Conservation (phyloP, 2,797 vertebrate genomes). For the Botia almorhae region DNA sequence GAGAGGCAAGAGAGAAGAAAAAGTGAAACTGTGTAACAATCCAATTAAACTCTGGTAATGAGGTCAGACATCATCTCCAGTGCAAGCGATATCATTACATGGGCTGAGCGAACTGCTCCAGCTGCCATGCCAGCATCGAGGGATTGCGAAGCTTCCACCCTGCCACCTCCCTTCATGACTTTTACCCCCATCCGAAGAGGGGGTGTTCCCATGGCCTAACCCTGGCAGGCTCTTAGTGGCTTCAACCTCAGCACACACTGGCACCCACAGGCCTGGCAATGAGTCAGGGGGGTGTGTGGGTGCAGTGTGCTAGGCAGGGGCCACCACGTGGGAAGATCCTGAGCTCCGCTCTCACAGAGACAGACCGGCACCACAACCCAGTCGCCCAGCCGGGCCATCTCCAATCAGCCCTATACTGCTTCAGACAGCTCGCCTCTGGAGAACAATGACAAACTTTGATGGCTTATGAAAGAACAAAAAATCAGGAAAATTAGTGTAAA, state of each 20-base stretch:
- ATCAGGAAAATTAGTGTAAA: conserved; percentile 42
- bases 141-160: conserved; percentile 78
- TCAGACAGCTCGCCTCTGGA: conserved; percentile 81
- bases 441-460: conserved; percentile 72
- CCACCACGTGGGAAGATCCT: conserved; percentile 79
- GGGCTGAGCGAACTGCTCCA: conserved; percentile 85
- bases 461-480: conserved; percentile 74
- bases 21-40: conserved; percentile 96
- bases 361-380: conserved; percentile 82
- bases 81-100: conserved; percentile 98
- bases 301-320: conserved; percentile 56
- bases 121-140: conserved; percentile 84
- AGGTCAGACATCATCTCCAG: conserved; percentile 97
- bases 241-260: conserved; percentile 66
- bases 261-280: conserved; percentile 72
- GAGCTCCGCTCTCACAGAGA: conserved; percentile 75
- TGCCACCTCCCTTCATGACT: conserved; percentile 62
- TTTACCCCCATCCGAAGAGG: conserved; percentile 75
- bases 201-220: conserved; percentile 74
- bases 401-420: conserved; percentile 75
- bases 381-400: conserved; percentile 75
- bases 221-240: conserved; percentile 67
- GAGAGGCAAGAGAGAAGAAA: conserved; percentile 88
- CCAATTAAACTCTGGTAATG: conserved; percentile 99
- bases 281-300: conserved; percentile 56